phyloP scores from a whole-genome alignment of 2,888 invertebrate genomes.

The Polyommatus icarus region DNA sequence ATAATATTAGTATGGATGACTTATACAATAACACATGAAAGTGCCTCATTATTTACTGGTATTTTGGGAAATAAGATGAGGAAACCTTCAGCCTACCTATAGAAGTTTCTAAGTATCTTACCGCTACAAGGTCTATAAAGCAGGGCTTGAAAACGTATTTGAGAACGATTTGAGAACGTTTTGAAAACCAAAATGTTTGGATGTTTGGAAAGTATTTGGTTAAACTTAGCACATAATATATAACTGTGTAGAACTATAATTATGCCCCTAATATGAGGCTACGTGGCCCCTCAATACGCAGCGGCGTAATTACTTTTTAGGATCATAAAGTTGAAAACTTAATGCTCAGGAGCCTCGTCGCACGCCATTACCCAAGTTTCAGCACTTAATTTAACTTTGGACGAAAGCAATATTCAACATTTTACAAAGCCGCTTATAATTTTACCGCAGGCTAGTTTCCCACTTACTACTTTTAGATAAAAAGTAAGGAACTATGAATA shows the following conservation, averaged over 20 bases:
- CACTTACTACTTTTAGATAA: neutral
- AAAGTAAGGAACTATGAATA: neutral
- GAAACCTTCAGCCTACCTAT: no score
- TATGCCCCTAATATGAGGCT: neutral
- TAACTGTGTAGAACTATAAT: neutral
- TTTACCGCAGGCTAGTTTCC: neutral
- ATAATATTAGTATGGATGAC: no score
- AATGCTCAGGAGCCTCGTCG: neutral
- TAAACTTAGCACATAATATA: neutral
- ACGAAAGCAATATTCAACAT: conserved; percentile 6
- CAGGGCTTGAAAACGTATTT: no score
- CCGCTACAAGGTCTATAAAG: no score
- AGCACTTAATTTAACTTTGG: conserved; percentile 14
- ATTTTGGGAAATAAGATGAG: no score
- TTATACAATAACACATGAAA: no score
- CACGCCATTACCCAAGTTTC: neutral
- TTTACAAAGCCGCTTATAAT: neutral
- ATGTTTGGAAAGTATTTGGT: neutral
- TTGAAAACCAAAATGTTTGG: no score
- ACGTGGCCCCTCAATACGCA: neutral
- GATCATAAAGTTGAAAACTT: conserved; percentile 13
- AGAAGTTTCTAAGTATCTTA: no score
- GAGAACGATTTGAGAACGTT: no score
- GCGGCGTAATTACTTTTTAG: neutral
- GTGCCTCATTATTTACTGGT: no score